These are phyloP conservation scores for Palythoa caribaeorum DNA, from an alignment of 92 coral and sea anemone species.

Conservation along the genomic window DNA sequence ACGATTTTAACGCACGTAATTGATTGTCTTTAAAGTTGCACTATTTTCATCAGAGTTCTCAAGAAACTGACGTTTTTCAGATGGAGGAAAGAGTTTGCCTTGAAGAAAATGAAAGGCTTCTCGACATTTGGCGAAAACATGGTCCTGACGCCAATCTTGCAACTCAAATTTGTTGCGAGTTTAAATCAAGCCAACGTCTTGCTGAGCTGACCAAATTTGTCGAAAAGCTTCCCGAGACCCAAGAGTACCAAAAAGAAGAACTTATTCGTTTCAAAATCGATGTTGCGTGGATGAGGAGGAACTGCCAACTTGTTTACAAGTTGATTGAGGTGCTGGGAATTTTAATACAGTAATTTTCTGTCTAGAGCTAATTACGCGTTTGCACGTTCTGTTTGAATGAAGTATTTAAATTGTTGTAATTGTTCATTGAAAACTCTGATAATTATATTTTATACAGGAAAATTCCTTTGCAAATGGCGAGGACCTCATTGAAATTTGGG, in stretches of 20 bases:
- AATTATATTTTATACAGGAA: conserved; percentile 11
- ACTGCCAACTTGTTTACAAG: conserved; percentile 52
- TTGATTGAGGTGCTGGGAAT: conserved; percentile 49
- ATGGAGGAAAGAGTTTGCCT: background rate
- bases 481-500: conserved; percentile 66
- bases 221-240: conserved; percentile 44
- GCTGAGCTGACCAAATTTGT: conserved; percentile 48
- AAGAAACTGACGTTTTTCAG: background rate
- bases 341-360: background rate
- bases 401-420: conserved; percentile 23
- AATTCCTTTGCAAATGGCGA: conserved; percentile 63
- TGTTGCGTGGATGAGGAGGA: conserved; percentile 40
- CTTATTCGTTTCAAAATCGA: conserved; percentile 49
- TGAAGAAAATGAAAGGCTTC: background rate
- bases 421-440: background rate
- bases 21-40: background rate
- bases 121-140: conserved; percentile 25
- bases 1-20: too few relatives aligned
- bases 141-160: conserved; percentile 46
- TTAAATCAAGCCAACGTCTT: conserved; percentile 32
- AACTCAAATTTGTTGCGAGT: conserved; percentile 48
- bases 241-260: conserved; percentile 30
- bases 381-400: conserved; percentile 35
- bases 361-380: background rate
- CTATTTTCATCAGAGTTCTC: background rate